Evolutionary conservation across 2,888 invertebrate genomes (phyloP).

Genomic region (Leptinotarsa peninsularis): DNA sequence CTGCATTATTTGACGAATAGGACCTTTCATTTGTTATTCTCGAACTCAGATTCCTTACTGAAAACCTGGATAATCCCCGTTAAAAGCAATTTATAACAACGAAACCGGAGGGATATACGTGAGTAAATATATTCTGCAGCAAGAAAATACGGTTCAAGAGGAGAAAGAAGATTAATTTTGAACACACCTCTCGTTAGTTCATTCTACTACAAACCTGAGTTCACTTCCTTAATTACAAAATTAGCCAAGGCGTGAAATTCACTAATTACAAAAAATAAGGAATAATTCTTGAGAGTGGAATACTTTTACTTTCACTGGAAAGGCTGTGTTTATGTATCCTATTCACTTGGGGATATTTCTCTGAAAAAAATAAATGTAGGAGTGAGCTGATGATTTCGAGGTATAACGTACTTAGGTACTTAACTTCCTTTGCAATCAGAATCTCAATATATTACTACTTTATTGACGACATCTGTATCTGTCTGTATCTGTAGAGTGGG

Average conservation of each 20-base stretch:
- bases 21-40: background rate
- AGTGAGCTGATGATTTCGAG: no score
- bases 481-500: no score
- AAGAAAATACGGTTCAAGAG: conserved; percentile 16
- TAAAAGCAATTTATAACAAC: background rate
- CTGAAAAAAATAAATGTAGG: no score
- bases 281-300: conserved; percentile 51
- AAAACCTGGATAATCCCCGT: background rate
- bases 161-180: conserved; percentile 44
- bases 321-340: no score
- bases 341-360: no score
- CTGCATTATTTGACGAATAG: no score
- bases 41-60: background rate
- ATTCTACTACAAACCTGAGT: conserved; percentile 33
- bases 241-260: conserved; percentile 54
- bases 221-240: conserved; percentile 52
- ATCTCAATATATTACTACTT: no score
- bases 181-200: conserved; percentile 39
- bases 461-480: no score
- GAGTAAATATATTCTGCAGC: conserved; percentile 4
- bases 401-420: no score
- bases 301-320: conserved; percentile 5
- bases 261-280: conserved; percentile 56
- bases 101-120: background rate
- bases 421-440: no score